phyloP scores from a whole-genome alignment of 2,888 invertebrate genomes.

The Pinctada fucata region DNA sequence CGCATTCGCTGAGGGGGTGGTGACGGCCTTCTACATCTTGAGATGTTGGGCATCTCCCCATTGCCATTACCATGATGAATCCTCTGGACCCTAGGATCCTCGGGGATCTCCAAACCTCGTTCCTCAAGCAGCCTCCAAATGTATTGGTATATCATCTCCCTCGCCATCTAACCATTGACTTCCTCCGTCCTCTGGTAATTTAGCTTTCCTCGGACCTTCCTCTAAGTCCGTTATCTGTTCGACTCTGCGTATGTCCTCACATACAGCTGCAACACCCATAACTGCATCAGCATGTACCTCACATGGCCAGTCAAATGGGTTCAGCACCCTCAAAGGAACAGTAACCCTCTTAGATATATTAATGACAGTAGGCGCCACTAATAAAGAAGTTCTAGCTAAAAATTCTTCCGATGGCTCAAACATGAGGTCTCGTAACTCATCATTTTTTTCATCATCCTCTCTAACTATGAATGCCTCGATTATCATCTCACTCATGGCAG shows the following conservation, averaged over 20 bases:
- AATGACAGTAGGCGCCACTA: slow-evolving; percentile 6
- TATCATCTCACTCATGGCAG: slow-evolving; percentile 2
- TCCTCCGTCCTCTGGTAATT: not conserved
- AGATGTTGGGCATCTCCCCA: not conserved
- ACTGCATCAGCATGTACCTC: slow-evolving; percentile 5
- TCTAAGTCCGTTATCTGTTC: not conserved
- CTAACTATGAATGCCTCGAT: slow-evolving; percentile 7
- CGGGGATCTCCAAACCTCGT: not conserved
- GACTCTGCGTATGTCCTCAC: not conserved
- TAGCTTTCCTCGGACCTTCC: not conserved
- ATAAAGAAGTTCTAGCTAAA: slow-evolving; percentile 1
- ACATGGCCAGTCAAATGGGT: not conserved
- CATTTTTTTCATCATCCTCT: not conserved
- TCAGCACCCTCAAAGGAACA: slow-evolving; percentile 1
- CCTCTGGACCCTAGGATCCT: not conserved
- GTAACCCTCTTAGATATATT: slow-evolving; percentile 1
- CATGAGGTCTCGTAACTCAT: not conserved
- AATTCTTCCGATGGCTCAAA: slow-evolving; percentile 5
- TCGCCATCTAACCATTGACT: not conserved
- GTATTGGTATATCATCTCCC: not conserved
- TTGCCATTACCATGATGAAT: not conserved
- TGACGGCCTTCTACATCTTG: not conserved
- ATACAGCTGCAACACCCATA: not conserved
- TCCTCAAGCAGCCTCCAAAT: slow-evolving; percentile 3
- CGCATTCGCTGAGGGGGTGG: not conserved